phyloP scores from a whole-genome alignment of 2,113 vertebrate species.

The Thamnaconus septentrionalis region DNA sequence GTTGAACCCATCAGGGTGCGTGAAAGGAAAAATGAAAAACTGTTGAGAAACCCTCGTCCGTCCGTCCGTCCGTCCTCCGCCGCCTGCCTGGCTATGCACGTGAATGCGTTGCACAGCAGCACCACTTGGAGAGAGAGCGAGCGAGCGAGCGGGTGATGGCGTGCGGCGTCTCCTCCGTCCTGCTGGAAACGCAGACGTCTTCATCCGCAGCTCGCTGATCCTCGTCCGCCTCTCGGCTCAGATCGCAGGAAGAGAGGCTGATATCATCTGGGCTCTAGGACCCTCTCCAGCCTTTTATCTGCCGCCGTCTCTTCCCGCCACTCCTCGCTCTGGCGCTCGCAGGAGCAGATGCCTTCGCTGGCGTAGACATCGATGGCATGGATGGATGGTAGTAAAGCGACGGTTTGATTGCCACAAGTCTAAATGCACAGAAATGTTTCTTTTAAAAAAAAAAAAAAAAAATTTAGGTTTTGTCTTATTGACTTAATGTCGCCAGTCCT shows the following conservation, averaged over 20 bases:
- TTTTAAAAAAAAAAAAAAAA: no score
- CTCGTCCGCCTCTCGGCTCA: conserved; percentile 47
- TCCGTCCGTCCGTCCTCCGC: no score
- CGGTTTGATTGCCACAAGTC: no score
- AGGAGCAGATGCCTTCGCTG: conserved; percentile 24
- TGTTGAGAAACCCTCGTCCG: not conserved
- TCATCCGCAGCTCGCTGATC: conserved; percentile 47
- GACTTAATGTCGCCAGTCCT: no score
- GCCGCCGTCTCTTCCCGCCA: conserved; percentile 8
- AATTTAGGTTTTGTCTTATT: no score
- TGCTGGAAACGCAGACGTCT: conserved; percentile 43
- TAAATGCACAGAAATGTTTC: no score
- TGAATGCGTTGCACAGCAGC: conserved; percentile 17
- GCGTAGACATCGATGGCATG: not conserved
- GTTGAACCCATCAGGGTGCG: no score
- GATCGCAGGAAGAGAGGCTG: conserved; percentile 38
- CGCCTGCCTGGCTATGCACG: conserved; percentile 14
- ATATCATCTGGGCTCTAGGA: conserved; percentile 56
- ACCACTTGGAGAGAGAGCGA: conserved; percentile 65
- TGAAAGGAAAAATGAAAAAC: conserved; percentile 22
- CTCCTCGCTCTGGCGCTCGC: conserved; percentile 29
- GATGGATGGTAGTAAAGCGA: no score
- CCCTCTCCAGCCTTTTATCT: conserved; percentile 56
- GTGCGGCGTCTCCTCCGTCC: conserved; percentile 18
- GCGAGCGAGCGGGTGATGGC: no score